A percentile compares a stretch with the other conserved stretches of the same genome.
phyloP scores from a whole-genome alignment of 2,888 invertebrate species.

The Lepidocyrtinus sp. region DNA sequence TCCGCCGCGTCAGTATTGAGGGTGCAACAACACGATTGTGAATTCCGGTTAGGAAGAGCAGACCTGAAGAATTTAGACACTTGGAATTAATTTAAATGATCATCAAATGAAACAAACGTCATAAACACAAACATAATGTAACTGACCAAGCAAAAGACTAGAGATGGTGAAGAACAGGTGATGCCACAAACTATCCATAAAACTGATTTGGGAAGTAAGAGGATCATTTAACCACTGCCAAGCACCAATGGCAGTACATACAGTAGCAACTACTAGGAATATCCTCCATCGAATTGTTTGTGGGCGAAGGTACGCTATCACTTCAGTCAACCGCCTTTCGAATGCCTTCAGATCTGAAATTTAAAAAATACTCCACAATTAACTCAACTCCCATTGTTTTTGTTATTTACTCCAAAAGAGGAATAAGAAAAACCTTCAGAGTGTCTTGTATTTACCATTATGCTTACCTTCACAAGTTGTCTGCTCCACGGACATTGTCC shows the following conservation, averaged over 20 bases:
- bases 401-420: neutral
- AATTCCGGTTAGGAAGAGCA: slow-evolving; percentile 92
- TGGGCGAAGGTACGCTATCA: slow-evolving; percentile 95
- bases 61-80: slow-evolving; percentile 77
- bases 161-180: slow-evolving; percentile 96
- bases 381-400: neutral
- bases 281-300: slow-evolving; percentile 96
- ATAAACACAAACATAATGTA: neutral
- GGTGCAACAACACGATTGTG: slow-evolving; percentile 97
- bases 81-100: neutral
- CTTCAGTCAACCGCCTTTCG: slow-evolving; percentile 96
- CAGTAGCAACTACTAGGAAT: slow-evolving; percentile 86
- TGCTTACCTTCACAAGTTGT: slow-evolving; percentile 90
- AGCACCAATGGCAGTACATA: slow-evolving; percentile 94
- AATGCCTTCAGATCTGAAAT: slow-evolving; percentile 95
- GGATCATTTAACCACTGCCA: slow-evolving; percentile 98
- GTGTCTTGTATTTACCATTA: neutral
- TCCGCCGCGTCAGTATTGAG: slow-evolving; percentile 93
- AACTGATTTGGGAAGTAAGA: slow-evolving; percentile 90
- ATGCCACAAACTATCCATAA: slow-evolving; percentile 92
- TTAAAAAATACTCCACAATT: neutral
- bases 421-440: neutral
- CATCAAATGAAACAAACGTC: neutral
- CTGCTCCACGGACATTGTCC: slow-evolving; percentile 86
- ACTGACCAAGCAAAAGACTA: slow-evolving; percentile 84